phyloP scores from a whole-genome alignment of 2,888 invertebrate species.

The Portevinia maculata region DNA sequence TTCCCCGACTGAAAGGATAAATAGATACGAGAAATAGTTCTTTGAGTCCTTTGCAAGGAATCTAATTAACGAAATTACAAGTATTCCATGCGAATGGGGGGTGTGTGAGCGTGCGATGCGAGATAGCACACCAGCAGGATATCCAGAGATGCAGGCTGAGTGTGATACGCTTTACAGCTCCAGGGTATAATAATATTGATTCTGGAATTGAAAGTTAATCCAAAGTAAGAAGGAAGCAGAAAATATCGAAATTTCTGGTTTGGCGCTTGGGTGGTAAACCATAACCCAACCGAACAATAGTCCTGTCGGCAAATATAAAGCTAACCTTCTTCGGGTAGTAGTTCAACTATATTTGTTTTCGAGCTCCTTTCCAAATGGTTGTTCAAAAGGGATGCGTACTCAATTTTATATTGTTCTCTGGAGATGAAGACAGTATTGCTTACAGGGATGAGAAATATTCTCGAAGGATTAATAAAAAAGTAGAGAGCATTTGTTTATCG shows the following conservation, averaged over 20 bases:
- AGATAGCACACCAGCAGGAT: constrained; percentile 22
- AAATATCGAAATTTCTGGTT: constrained; percentile 25
- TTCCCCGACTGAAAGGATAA: neutral
- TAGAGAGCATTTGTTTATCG: too few species aligned
- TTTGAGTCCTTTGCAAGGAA: constrained; percentile 55
- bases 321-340: constrained; percentile 9
- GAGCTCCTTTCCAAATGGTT: constrained; percentile 1
- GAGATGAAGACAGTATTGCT: neutral
- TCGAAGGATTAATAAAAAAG: neutral
- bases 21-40: constrained; percentile 54
- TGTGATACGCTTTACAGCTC: constrained; percentile 42
- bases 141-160: constrained; percentile 3
- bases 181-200: constrained; percentile 70
- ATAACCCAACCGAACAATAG: constrained; percentile 42
- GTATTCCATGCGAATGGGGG: constrained; percentile 3
- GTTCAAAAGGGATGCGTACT: constrained; percentile 7
- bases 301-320: neutral
- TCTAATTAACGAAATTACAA: constrained; percentile 67
- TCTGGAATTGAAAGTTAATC: constrained; percentile 69
- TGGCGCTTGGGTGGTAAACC: constrained; percentile 20
- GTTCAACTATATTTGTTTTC: constrained; percentile 21
- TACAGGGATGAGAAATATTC: neutral
- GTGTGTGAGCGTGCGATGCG: constrained; percentile 13
- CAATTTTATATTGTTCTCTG: constrained; percentile 5
- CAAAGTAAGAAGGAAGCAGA: constrained; percentile 37